Percentiles rank a stretch among this genome's conserved stretches.
These are phyloP conservation scores for Brachypterus glaber DNA, from an alignment of 2,888 invertebrate genomes.

Conservation along the genomic window DNA sequence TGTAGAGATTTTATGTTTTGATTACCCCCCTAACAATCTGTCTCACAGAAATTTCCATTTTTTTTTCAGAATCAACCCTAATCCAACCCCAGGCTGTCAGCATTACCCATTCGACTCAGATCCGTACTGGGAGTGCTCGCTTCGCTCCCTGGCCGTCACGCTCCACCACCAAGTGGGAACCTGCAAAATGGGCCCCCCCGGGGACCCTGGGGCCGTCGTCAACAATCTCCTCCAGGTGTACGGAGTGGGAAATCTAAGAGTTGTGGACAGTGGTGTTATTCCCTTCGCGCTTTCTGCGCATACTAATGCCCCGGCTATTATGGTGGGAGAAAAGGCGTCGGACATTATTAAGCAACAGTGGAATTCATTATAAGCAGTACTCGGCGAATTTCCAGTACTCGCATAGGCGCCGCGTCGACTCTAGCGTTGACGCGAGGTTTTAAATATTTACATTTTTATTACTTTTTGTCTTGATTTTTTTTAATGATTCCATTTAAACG, in stretches of 20 bases:
- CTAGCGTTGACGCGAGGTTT: too few species aligned
- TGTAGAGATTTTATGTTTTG: too few species aligned
- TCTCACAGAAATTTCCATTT: too few species aligned
- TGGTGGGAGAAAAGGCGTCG: constrained; percentile 64
- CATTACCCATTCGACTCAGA: constrained; percentile 47
- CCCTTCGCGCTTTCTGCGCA: constrained; percentile 57
- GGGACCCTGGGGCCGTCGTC: constrained; percentile 45
- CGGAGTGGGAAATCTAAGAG: constrained; percentile 52
- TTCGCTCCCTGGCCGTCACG: constrained; percentile 50
- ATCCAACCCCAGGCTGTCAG: constrained; percentile 48
- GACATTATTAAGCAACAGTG: constrained; percentile 51
- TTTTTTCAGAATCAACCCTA: constrained; percentile 46
- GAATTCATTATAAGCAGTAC: too few species aligned
- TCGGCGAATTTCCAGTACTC: too few species aligned
- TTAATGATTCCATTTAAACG: too few species aligned
- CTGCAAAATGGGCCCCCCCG: constrained; percentile 56
- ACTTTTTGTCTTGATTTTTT: too few species aligned
- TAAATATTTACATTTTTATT: too few species aligned
- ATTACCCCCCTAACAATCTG: too few species aligned
- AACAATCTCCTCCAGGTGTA: constrained; percentile 44
- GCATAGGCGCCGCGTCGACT: too few species aligned
- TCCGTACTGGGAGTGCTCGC: constrained; percentile 58
- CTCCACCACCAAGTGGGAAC: constrained; percentile 62
- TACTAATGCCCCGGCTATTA: constrained; percentile 57
- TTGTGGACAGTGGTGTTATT: constrained; percentile 61